Conservation (phyloP, 2,888 invertebrate species). For the Drosophila lutescens region DNA sequence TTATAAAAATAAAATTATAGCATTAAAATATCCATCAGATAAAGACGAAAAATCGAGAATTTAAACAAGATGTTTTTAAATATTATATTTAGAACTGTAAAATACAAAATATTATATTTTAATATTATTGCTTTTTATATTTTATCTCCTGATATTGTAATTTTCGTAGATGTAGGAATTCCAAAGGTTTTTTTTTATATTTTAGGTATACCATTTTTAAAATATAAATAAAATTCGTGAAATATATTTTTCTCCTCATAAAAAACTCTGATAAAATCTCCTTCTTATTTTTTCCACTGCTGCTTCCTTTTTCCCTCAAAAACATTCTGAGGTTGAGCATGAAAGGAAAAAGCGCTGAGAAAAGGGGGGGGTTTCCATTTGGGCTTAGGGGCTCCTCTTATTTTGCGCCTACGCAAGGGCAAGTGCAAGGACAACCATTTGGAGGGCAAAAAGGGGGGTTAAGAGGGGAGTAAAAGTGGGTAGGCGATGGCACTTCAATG, state of each 20-base stretch:
- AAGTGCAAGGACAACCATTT: constrained; percentile 69
- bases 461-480: background rate
- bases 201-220: too few relatives aligned
- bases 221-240: too few relatives aligned
- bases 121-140: too few relatives aligned
- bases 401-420: constrained; percentile 71
- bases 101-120: too few relatives aligned
- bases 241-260: background rate
- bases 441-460: background rate
- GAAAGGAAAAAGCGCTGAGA: constrained; percentile 29
- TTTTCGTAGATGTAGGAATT: background rate
- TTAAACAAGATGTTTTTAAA: too few relatives aligned
- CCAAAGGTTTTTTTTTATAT: too few relatives aligned
- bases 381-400: constrained; percentile 4
- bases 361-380: constrained; percentile 1
- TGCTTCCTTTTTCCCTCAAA: constrained; percentile 21
- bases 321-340: constrained; percentile 46
- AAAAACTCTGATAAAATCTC: background rate
- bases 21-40: too few relatives aligned
- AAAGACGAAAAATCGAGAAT: too few relatives aligned
- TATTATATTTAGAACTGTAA: too few relatives aligned
- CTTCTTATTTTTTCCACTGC: background rate
- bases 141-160: too few relatives aligned
- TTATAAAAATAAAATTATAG: too few relatives aligned
- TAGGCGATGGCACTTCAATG: constrained; percentile 51